These are phyloP conservation scores for Poecilia gillii DNA, from an alignment of 2,797 vertebrate genomes.

Conservation along the genomic window DNA sequence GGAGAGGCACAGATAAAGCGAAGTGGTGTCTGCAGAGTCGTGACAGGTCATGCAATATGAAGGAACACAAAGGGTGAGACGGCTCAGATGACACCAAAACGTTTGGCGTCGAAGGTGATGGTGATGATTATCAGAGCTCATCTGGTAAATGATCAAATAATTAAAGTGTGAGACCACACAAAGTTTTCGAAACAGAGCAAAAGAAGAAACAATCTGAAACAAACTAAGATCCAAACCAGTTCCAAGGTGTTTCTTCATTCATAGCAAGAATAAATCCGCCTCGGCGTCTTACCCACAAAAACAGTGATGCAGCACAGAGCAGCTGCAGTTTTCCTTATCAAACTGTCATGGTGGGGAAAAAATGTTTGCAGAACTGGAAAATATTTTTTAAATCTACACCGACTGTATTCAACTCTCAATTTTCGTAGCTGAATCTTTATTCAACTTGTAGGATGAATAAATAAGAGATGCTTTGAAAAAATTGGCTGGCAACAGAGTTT, in stretches of 20 bases:
- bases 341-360: neutral
- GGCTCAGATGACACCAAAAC: conserved; percentile 6
- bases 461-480: neutral
- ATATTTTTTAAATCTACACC: neutral
- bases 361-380: neutral
- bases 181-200: neutral
- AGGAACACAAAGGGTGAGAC: conserved; percentile 2
- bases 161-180: neutral
- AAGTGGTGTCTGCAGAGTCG: conserved; percentile 2
- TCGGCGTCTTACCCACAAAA: neutral
- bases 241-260: neutral
- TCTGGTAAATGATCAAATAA: neutral
- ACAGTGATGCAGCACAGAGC: neutral
- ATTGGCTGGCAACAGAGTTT: neutral
- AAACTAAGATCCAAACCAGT: neutral
- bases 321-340: neutral
- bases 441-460: neutral
- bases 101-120: neutral
- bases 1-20: neutral
- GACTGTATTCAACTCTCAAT: neutral
- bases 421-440: neutral
- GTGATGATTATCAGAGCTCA: neutral
- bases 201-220: neutral
- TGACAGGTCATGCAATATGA: conserved; percentile 24
- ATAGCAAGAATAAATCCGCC: neutral